Evolutionary conservation across 1,140 invertebrate genomes (phyloP), one percentile per base, ranked within the genome.

Genomic region (Heliconius hewitsoni): DNA sequence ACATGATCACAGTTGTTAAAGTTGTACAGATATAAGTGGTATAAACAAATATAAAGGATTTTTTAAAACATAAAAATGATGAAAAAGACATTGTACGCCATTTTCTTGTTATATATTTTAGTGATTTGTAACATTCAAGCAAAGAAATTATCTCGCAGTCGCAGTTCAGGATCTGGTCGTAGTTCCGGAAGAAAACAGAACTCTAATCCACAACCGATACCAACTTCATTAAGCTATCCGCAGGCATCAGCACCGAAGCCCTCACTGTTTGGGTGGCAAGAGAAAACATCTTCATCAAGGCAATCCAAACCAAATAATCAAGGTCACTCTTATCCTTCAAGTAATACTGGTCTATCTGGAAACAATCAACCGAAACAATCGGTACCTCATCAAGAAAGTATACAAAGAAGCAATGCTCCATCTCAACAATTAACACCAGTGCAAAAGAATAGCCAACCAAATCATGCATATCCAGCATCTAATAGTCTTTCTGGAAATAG

Each of bases 271-370:
- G 93, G 90, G 77, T 94, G 93, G 93, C 93, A 94, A 82, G 89
- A 92, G 86, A 89, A 87, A 83, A 81, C 93, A 11, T 60, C 55
- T 60, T 60, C 55, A 19, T 60, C 55, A 60, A 60, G 55, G 27
- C 55, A 60, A 80, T 84, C 88, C 3, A 90, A 87, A 30, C 84
- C 90, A 71, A 87, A 74, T 76, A 87, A 87, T 52, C 86, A 90
- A 81, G 88, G 84, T 73, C 93, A 93, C 84, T 91, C 91, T 16
- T 94, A 93, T 85, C 92, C 93, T 75, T 92, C 92, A 23, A 94
- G 92, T 81, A 85, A 92, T 60, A 93, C 92, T 30, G 91, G 92
- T 16, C 80, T 93, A 42, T 94, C 91, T 76, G 92, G 91, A 37
- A 88, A 84, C 73, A 87, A 79, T 82, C 85, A 84, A 81, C 83